Evolutionary conservation across 1,140 invertebrate species (phyloP), one percentile per base, ranked within the genome.

Genomic region (Lanistes nyassanus): DNA sequence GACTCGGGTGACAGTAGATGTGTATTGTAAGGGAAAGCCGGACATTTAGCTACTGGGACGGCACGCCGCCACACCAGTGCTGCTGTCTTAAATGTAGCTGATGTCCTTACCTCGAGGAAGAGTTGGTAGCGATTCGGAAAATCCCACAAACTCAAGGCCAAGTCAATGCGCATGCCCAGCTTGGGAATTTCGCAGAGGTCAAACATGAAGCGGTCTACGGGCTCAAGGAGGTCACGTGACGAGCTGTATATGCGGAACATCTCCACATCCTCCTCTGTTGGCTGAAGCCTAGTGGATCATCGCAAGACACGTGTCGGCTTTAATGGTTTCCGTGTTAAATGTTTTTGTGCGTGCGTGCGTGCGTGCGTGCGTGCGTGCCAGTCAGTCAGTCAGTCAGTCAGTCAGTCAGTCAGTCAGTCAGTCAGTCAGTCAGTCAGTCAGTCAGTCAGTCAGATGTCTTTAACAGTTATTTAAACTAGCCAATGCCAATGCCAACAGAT

Each of bases 161-260:
- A 77, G 73, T 84, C 83, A 23, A 84, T 77, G 31, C 81, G 75
- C 29, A 81, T 42, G 56, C 76, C 68, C 16, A 84, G 79, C 39
- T 76, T 73, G 0, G 81, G 83, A 31, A 84, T 79, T 34, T 83
- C 77, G 64, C 81, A 81, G 31, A 84, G 75, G 31, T 83, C 79
- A 39, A 83, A 55, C 83, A 84, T 81, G 71, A 84, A 84, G n/a
- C 78, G 76, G 64, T 84, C 83, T 5, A 80, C 80, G 6, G 76
- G 66, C n/a, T 79, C 75, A 0, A 83, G 74, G 37, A 70, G 72
- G 29, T 82, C 79, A 55, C 76, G 71, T 62, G 66, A 74, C 31
- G 78, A 55, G 11, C 56, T 47, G 74, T 81, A 80, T 29, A 72
- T 70, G 64, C 71, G 62, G 64, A 81, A 84, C 81, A 83, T 80